Conservation (phyloP, 2,888 invertebrate genomes). For the Microctonus brassicae region DNA sequence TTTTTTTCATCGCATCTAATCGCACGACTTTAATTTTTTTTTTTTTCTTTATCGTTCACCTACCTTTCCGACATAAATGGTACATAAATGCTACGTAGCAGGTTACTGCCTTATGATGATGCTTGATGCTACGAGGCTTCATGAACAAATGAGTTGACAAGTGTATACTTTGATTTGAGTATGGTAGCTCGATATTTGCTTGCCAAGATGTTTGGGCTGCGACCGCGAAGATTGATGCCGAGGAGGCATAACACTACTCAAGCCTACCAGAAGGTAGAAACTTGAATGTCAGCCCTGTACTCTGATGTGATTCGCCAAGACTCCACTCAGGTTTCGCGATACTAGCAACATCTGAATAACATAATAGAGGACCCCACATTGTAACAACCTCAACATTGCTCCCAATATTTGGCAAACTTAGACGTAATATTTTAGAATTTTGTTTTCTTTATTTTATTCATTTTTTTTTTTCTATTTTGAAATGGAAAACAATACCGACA, state of each 20-base stretch:
- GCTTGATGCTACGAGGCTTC: constrained; percentile 66
- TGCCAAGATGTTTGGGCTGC: constrained; percentile 63
- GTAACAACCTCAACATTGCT: constrained; percentile 52
- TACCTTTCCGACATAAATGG: constrained; percentile 68
- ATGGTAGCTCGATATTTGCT: constrained; percentile 64
- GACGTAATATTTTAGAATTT: not conserved
- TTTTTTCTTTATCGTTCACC: constrained; percentile 43
- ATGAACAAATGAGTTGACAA: constrained; percentile 66
- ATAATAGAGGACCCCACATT: constrained; percentile 58
- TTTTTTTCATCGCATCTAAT: not conserved
- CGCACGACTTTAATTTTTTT: not conserved
- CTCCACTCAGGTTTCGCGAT: constrained; percentile 63
- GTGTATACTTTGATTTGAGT: constrained; percentile 63
- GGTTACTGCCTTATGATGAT: constrained; percentile 66
- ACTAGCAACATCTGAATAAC: constrained; percentile 68
- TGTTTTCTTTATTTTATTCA: not conserved
- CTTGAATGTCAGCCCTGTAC: constrained; percentile 67
- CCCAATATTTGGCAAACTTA: constrained; percentile 32
- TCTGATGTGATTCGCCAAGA: constrained; percentile 61
- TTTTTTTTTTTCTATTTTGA: constrained; percentile 44
- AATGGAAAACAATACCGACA: constrained; percentile 45
- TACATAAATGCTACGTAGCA: constrained; percentile 69
- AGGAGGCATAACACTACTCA: constrained; percentile 67
- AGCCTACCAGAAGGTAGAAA: constrained; percentile 67
- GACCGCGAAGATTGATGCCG: constrained; percentile 62